Base-by-base conservation (phyloP, 2,113 vertebrate genomes). In the Ranitomeya variabilis region DNA sequence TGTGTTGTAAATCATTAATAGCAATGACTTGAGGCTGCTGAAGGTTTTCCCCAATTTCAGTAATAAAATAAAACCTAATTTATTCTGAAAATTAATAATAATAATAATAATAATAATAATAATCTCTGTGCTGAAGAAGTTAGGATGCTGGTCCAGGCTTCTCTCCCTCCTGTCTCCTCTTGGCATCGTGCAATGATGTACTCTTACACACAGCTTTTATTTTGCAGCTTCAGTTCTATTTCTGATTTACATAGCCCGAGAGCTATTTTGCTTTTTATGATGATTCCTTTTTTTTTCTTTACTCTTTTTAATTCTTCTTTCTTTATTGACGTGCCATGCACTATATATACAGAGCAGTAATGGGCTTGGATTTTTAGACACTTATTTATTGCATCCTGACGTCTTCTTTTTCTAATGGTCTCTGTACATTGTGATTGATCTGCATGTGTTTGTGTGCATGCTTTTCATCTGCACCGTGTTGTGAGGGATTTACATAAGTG, bases 401-500 rank as follows among this genome's bases (percentile, higher is more conserved):
- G 37, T 45, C 37, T 45, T 45, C 37, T 45, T 45, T 45, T 45
- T 45, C 37, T 45, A 45, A 45, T 45, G 37, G 37, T 45, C 37
- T 45, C 37, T 45, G 37, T 45, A 3, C 37, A 45, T 11, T n/a
- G 21, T 21, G 52, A 16, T 10, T 14, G 55, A 31, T 19, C 10
- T 62, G 79, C 79, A 81, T 81, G 64, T 83, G 51, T 23, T 23
- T 83, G 45, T 55, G n/a, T 83, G 81, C 67, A 26, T 55, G 82
- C 82, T 26, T 84, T 14, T 52, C 73, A 76, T 84, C 82, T 71
- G 82, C 52, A 55, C 59, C n/a, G 37, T 83, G 62, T 67, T n/a
- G 60, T 67, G 31, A 37, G 55, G 69, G 66, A 37, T 71, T 71
- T 31, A 23, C 5, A 15, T 14, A 23, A 26, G 69, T 64, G 5